phyloP scores from a whole-genome alignment of 64 coral and sea anemone genomes.

The Pachyseris speciosa region DNA sequence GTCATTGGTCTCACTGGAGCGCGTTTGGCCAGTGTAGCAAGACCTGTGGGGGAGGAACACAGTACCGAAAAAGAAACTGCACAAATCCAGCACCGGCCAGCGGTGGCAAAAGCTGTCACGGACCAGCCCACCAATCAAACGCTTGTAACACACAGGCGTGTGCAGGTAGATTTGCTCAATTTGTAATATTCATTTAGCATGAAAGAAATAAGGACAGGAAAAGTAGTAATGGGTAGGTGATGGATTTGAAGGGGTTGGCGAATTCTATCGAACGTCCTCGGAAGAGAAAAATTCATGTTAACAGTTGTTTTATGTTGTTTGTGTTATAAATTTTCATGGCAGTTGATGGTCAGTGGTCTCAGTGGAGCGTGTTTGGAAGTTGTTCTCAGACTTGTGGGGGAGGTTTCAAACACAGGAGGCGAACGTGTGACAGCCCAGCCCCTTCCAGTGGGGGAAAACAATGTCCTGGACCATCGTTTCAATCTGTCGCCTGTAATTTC shows the following conservation, averaged over 20 bases:
- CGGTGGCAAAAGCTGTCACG: constrained; percentile 27
- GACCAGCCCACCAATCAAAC: constrained; percentile 10
- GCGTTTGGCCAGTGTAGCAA: constrained; percentile 13
- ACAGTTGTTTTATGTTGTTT: neutral
- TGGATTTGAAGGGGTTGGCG: no score
- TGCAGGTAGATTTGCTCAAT: constrained; percentile 1
- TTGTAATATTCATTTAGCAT: neutral
- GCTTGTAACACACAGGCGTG: constrained; percentile 37
- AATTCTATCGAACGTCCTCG: no score
- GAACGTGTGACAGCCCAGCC: constrained; percentile 56
- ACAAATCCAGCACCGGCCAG: constrained; percentile 40
- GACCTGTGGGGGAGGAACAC: constrained; percentile 30
- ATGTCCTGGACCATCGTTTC: neutral
- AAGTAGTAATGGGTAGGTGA: no score
- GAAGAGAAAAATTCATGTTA: no score
- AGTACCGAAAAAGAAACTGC: neutral
- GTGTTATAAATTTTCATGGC: neutral
- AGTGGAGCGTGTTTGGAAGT: constrained; percentile 16
- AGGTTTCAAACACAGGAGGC: neutral
- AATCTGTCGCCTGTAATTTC: neutral
- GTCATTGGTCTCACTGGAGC: constrained; percentile 22
- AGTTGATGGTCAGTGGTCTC: constrained; percentile 51
- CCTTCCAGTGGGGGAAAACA: constrained; percentile 40
- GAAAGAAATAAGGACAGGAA: no score
- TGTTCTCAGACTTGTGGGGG: constrained; percentile 41